Percentiles rank a stretch among this genome's conserved stretches.
phyloP scores from a whole-genome alignment of 30 jellyfish, hydroid and myxozoan species.

The Hydractinia echinata region DNA sequence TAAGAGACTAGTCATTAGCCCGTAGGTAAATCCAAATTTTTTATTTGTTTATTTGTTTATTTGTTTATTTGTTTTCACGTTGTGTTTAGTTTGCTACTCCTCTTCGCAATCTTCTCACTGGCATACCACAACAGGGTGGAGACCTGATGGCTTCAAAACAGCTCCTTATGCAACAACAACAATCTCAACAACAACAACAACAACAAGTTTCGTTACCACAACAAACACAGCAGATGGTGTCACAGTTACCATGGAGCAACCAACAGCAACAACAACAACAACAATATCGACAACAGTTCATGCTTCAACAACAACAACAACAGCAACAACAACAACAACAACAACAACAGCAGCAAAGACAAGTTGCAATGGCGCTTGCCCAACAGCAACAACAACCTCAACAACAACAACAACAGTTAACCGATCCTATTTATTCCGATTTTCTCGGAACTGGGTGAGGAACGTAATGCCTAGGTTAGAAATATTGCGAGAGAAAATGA shows the following conservation, averaged over 20 bases:
- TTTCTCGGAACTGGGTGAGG: slow-evolving; percentile 4
- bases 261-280: neutral
- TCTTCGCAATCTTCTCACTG: too few relatives aligned
- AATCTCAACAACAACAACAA: slow-evolving; percentile 9
- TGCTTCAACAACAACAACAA: slow-evolving; percentile 8
- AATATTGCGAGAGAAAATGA: too few relatives aligned
- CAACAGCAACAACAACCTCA: slow-evolving; percentile 1
- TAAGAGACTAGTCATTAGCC: too few relatives aligned
- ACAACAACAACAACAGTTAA: neutral
- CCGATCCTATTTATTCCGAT: slow-evolving; percentile 5
- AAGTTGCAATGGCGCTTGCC: slow-evolving; percentile 12
- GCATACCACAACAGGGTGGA: too few relatives aligned
- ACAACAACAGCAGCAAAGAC: neutral
- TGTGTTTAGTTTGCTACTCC: too few relatives aligned
- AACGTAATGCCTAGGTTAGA: neutral
- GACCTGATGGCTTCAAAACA: too few relatives aligned
- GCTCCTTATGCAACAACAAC: neutral
- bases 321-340: slow-evolving; percentile 19
- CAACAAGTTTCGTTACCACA: neutral
- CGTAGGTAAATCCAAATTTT: too few relatives aligned
- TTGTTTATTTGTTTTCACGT: too few relatives aligned
- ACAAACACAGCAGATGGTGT: neutral
- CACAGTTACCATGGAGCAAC: neutral
- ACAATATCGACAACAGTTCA: neutral
- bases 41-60: too few relatives aligned